Evolutionary conservation across 2,888 invertebrate species (phyloP).

Genomic region (Oscheius onirici): DNA sequence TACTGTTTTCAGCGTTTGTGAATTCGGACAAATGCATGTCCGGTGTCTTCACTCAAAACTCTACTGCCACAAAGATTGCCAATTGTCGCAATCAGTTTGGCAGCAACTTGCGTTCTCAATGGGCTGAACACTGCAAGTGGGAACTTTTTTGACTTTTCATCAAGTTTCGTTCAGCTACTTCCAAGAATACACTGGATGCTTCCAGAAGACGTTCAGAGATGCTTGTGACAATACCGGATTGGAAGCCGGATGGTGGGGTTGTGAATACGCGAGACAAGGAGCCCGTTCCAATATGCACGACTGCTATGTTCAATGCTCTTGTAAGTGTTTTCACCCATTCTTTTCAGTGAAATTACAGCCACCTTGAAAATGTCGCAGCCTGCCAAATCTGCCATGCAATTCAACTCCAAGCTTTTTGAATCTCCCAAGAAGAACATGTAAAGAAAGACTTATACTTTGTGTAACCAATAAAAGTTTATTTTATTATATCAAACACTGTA

Average conservation of each 20-base stretch:
- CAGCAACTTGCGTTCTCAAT: conserved; percentile 15
- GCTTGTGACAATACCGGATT: conserved; percentile 31
- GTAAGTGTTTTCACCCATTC: conserved; percentile 23
- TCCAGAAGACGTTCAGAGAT: conserved; percentile 37
- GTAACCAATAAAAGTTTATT: no score
- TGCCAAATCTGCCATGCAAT: background rate
- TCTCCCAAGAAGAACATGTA: background rate
- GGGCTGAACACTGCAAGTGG: conserved; percentile 21
- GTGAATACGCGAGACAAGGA: conserved; percentile 56
- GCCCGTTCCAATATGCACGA: conserved; percentile 39
- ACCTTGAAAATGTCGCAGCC: background rate
- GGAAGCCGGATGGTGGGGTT: conserved; percentile 54
- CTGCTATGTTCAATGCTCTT: conserved; percentile 41
- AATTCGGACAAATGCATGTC: conserved; percentile 31
- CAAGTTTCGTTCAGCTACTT: conserved; percentile 31
- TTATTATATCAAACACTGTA: no score
- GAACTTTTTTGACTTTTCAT: background rate
- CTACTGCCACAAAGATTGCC: conserved; percentile 19
- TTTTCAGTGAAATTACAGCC: background rate
- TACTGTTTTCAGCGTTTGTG: conserved; percentile 16
- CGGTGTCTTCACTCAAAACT: conserved; percentile 16
- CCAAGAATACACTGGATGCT: conserved; percentile 43
- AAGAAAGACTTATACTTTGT: background rate
- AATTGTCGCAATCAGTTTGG: conserved; percentile 10
- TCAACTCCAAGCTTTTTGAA: background rate